A percentile compares a stretch with the other conserved stretches of the same genome.
Evolutionary conservation across 2,888 invertebrate species (phyloP).

Genomic region (Clitarchus hookeri): DNA sequence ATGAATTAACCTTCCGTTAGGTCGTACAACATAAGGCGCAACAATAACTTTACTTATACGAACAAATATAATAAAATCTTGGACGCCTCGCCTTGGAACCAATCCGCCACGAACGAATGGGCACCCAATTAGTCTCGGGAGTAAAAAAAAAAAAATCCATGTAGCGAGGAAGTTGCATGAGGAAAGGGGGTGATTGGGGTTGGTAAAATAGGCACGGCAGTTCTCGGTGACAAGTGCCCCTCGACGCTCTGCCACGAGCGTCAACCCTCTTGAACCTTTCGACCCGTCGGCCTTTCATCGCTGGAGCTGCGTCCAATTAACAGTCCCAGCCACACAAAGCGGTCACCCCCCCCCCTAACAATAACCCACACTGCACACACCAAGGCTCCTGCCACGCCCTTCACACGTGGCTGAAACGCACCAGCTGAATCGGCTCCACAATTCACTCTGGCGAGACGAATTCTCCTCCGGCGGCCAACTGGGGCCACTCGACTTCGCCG

Average conservation of each 20-base stretch:
- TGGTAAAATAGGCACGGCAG: not conserved
- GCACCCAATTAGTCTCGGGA: not conserved
- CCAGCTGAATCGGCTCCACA: not conserved
- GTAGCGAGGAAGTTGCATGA: too few relatives aligned
- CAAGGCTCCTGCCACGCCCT: too few relatives aligned
- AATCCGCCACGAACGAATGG: not conserved
- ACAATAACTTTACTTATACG: too few relatives aligned
- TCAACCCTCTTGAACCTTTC: not conserved
- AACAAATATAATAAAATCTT: not conserved
- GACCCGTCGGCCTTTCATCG: not conserved
- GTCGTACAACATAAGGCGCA: too few relatives aligned
- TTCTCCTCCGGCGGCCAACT: too few relatives aligned
- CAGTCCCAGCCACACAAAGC: not conserved
- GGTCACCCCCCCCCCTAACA: not conserved
- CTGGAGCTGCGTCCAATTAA: not conserved
- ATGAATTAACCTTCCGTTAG: too few relatives aligned
- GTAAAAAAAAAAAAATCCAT: not conserved
- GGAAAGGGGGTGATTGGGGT: not conserved
- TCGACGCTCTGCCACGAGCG: not conserved
- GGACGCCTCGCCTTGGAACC: not conserved
- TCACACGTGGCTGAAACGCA: not conserved
- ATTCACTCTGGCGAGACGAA: too few relatives aligned
- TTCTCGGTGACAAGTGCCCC: not conserved
- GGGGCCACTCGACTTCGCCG: too few relatives aligned
- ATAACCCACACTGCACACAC: not conserved